Percentiles rank a stretch among this genome's conserved stretches.
Evolutionary conservation across 1,140 invertebrate species (phyloP).

Genomic region (Drosophila bifasciata): DNA sequence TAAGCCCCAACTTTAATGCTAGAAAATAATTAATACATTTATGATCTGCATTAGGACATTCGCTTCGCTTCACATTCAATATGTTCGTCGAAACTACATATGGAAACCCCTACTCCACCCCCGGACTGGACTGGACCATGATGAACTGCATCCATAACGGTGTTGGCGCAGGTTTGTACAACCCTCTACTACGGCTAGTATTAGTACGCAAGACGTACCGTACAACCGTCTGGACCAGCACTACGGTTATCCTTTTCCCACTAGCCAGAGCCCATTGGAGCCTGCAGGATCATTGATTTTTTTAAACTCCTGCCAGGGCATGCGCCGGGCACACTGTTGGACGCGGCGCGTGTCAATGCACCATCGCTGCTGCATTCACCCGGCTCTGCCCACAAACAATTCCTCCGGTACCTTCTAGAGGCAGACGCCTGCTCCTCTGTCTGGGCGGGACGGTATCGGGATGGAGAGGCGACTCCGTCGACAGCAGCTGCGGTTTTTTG

Average conservation of each 20-base stretch:
- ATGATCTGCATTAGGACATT: neutral
- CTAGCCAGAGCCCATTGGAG: constrained; percentile 22
- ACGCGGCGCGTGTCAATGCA: constrained; percentile 77
- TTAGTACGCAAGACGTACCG: constrained; percentile 74
- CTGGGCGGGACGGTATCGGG: no score
- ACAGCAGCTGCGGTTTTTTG: constrained; percentile 66
- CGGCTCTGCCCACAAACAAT: constrained; percentile 27
- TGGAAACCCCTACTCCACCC: neutral
- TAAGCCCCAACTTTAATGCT: neutral
- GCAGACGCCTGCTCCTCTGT: constrained; percentile 2
- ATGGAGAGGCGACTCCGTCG: constrained; percentile 33
- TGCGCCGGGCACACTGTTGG: constrained; percentile 28
- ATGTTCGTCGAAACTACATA: no score
- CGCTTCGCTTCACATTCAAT: neutral
- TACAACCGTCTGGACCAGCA: constrained; percentile 18
- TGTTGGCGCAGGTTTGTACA: constrained; percentile 41
- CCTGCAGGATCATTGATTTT: constrained; percentile 75
- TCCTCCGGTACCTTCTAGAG: constrained; percentile 51
- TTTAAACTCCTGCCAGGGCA: constrained; percentile 19
- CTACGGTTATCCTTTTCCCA: constrained; percentile 60
- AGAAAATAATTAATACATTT: neutral
- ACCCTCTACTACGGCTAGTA: constrained; percentile 68
- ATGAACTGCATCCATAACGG: constrained; percentile 10
- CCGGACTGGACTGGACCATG: neutral
- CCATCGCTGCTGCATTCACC: constrained; percentile 40